Conservation (phyloP, 64 coral and sea anemone species). For the Stichodactyla mertensii region DNA sequence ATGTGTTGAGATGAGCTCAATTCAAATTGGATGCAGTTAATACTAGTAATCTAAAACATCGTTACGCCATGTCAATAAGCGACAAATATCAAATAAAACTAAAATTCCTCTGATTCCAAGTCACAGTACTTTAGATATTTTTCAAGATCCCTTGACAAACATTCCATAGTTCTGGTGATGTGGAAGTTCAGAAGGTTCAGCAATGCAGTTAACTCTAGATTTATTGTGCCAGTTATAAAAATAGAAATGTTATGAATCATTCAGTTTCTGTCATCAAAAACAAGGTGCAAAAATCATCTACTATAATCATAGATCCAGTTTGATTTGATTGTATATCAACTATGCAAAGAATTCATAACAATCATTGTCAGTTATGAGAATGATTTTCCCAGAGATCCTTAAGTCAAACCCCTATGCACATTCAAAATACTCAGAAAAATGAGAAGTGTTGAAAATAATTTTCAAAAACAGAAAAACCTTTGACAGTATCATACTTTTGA, state of each 20-base stretch:
- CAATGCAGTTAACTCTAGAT: neutral
- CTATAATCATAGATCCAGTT: neutral
- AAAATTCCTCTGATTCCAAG: neutral
- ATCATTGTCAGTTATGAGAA: no score
- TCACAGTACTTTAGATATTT: neutral
- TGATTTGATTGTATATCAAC: neutral
- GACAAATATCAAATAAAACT: neutral
- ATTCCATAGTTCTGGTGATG: neutral
- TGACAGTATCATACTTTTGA: no score
- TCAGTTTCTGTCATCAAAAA: neutral
- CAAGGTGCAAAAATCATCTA: neutral
- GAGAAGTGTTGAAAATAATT: no score
- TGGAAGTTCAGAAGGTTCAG: neutral
- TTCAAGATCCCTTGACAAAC: neutral
- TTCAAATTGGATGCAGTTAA: neutral
- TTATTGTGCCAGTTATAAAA: neutral
- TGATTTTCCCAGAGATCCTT: no score
- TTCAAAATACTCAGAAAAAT: no score
- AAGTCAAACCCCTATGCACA: no score
- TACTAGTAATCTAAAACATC: neutral
- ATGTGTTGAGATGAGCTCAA: neutral
- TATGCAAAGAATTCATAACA: no score
- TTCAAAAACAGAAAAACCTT: no score
- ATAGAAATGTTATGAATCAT: neutral
- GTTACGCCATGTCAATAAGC: neutral